Evolutionary conservation across 2,888 invertebrate species (phyloP).

Genomic region (Himalopsyche kuldschensis): DNA sequence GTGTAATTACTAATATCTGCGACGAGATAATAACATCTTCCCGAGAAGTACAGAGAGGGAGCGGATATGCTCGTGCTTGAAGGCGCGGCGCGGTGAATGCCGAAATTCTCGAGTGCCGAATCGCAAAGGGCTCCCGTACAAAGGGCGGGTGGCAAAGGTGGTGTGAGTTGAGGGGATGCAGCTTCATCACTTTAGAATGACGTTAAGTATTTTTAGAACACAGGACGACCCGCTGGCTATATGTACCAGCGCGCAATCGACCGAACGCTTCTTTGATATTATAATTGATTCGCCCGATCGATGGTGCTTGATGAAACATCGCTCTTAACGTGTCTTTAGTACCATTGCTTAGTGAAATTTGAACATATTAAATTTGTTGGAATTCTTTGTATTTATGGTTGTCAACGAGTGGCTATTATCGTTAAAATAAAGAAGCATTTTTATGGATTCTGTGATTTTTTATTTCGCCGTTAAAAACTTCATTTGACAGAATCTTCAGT

Average conservation of each 20-base stretch:
- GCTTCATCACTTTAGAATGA: not conserved
- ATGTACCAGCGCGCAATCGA: not conserved
- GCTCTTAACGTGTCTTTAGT: not conserved
- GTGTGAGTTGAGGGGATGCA: not conserved
- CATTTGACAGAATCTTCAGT: no score
- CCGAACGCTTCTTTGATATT: not conserved
- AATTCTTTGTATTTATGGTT: no score
- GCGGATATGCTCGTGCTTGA: not conserved
- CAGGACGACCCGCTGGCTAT: not conserved
- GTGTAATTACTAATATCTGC: no score
- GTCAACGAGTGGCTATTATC: no score
- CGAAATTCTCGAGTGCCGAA: slow-evolving; percentile 10
- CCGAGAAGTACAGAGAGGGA: not conserved
- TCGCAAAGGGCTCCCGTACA: slow-evolving; percentile 10
- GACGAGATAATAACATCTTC: not conserved
- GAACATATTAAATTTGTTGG: no score
- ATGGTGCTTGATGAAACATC: not conserved
- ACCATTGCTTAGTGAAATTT: not conserved
- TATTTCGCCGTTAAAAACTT: no score
- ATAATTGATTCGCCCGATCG: not conserved
- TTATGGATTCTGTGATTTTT: no score
- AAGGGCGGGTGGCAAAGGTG: not conserved
- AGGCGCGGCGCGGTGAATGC: slow-evolving; percentile 7
- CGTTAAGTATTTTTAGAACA: not conserved
- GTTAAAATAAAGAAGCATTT: no score